Base-by-base conservation (phyloP, 2,113 vertebrate genomes). In the Lophotis ruficrista region DNA sequence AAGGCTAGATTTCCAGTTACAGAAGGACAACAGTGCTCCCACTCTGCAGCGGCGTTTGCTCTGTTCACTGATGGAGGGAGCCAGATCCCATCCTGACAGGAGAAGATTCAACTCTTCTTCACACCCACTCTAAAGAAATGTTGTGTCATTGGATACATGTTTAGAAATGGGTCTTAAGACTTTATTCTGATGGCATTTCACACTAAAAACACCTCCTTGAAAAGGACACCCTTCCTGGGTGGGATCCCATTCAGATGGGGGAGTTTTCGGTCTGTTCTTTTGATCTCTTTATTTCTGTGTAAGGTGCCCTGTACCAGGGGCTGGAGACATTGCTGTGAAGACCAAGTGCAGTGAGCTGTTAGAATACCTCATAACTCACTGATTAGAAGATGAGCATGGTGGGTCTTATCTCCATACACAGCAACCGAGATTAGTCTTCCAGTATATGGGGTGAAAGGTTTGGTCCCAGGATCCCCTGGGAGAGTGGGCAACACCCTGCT, bases 41-140 rank as follows among this genome's bases (percentile, higher is more conserved):
- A 6, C 24, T 58, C 37, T 1, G 0, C n/a, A 60, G 7, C 35
- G 35, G 10, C 0, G 0, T 47, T 57, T 12, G 5, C 30, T 30
- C 19, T 9, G 6, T 35, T 48, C 4, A 3, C 47, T 76, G 16
- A 15, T 8, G 12, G 14, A 70, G 18, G 13, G 25, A 84, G 18
- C 4, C 20, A 11, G 23, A 51, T 80, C 6, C 16, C 27, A 47
- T 5, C 12, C n/a, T 53, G n/a, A 16, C 20, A 48, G 51, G 20
- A 47, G 33, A 70, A 24, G 24, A 41, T 27, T 37, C 12, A 30
- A 8, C 14, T 41, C 19, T 54, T 64, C 38, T 65, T 65, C 25
- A 33, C 30, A 48, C 14, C 2, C 9, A 1, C 35, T 27, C 35
- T 45, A 31, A 45, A 62, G 35, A 51, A 62, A 27, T 31, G 33